These are phyloP conservation scores for Argyra leucocephala DNA, from an alignment of 2,888 invertebrate genomes.

Conservation along the genomic window DNA sequence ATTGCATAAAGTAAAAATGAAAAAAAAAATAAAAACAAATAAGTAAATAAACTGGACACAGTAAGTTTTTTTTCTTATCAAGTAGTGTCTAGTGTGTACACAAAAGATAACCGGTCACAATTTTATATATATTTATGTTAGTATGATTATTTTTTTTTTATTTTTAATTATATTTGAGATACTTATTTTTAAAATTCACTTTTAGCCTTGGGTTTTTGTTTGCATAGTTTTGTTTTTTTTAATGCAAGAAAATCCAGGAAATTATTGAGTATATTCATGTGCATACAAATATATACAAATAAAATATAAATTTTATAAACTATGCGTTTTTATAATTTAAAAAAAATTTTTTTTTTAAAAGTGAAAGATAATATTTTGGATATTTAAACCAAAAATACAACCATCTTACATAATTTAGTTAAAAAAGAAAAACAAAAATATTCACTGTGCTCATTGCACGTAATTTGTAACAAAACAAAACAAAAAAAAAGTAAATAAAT, in stretches of 20 bases:
- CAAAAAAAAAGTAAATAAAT: not conserved
- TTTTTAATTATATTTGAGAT: no score
- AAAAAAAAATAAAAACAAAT: no score
- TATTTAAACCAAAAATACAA: no score
- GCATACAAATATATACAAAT: no score
- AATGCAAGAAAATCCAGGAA: not conserved
- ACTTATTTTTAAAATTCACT: not conserved
- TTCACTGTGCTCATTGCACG: not conserved
- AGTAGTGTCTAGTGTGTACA: no score
- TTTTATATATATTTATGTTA: no score
- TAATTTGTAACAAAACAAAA: constrained; percentile 1
- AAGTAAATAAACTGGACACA: no score
- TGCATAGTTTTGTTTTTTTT: not conserved
- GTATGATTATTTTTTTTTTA: no score
- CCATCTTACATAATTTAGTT: not conserved
- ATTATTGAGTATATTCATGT: not conserved
- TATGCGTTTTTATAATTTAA: not conserved
- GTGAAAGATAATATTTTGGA: not conserved
- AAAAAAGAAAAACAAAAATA: not conserved
- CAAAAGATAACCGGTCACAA: no score
- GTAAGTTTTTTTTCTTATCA: no score
- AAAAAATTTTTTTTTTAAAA: not conserved
- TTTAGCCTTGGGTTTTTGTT: not conserved
- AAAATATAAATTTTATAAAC: not conserved
- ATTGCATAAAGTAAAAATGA: no score